Base-by-base conservation (phyloP, 2,113 vertebrate species). In the Corythaeola cristata region DNA sequence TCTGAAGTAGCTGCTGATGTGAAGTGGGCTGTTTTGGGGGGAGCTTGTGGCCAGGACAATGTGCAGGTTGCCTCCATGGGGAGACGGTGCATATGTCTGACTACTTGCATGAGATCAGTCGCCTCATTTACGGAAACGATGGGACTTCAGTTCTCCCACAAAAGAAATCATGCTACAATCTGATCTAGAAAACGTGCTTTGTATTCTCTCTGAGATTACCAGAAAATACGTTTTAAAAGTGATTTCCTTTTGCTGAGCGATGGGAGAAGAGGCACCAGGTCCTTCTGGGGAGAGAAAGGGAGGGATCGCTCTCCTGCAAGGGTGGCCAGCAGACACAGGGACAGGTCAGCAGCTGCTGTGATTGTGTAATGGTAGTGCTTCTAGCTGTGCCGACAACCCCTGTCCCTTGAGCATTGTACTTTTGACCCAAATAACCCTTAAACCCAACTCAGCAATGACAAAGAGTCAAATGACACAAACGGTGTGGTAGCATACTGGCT, bases 1-100 rank as follows among this genome's bases (percentile, higher is more conserved):
- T 68, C 35, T 66, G n/a, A 44, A 68, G 39, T 30, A 84, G 53
- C 21, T 73, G 33, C 26, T 62, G 33, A 10, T 44, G 41, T 4
- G 15, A 62, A 66, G 8, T 7, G 22, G 12, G 23, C 4, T 85
- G 50, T 69, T 86, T 9, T 13, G 44, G 17, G 13, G 49, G 16
- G 17, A 55, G 15, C 18, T 35, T 30, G 47, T 2, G 0, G 7
- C 24, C 11, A 19, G 18, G 12, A 47, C 17, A 37, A 37, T 0
- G 5, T 0, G 1, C 14, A 35, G 27, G 5, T 35, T 74, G n/a
- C 27, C 12, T 24, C 8, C 16, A 2, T 2, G 8, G 33, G 12
- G 41, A 79, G 20, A 7, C 9, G 8, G 24, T 22, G 9, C 47
- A 12, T 4, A 6, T 83, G 15, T 88, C 37, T 76, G 74, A 7